Conservation (phyloP, 2,888 invertebrate species). For the Drosophila pegasa region DNA sequence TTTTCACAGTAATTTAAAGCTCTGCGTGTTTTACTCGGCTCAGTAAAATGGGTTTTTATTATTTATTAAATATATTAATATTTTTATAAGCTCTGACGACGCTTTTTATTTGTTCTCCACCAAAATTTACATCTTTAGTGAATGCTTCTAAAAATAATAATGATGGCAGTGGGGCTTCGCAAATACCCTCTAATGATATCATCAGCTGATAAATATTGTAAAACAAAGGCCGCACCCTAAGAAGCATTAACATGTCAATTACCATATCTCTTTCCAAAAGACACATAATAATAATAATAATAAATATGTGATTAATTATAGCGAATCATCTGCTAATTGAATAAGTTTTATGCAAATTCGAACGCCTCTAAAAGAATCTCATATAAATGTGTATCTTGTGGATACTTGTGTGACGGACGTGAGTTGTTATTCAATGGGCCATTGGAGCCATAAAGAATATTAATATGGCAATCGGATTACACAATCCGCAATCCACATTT, state of each 20-base stretch:
- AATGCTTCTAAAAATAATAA: conserved; percentile 36
- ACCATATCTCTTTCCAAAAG: conserved; percentile 1
- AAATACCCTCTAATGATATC: conserved; percentile 46
- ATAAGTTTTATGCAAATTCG: not conserved
- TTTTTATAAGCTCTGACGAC: not conserved
- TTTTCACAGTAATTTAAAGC: not conserved
- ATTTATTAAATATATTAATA: conserved; percentile 1
- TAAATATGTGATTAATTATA: conserved; percentile 7
- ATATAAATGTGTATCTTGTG: conserved; percentile 3
- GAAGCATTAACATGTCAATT: conserved; percentile 1
- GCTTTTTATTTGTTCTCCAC: not conserved
- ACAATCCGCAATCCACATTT: conserved; percentile 9
- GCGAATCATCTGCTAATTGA: conserved; percentile 1
- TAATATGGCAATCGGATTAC: conserved; percentile 9
- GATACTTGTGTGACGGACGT: conserved; percentile 13
- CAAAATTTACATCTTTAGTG: conserved; percentile 25
- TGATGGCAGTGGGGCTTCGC: conserved; percentile 27
- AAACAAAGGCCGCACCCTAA: conserved; percentile 33
- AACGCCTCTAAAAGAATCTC: not conserved
- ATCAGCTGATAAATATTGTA: conserved; percentile 26
- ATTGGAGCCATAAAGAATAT: conserved; percentile 26
- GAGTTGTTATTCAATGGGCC: conserved; percentile 27
- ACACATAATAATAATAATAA: not conserved
- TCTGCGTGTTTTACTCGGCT: not conserved
- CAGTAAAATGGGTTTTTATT: not conserved